Conservation (phyloP, 2,888 invertebrate genomes). For the Synanthedon vespiformis region DNA sequence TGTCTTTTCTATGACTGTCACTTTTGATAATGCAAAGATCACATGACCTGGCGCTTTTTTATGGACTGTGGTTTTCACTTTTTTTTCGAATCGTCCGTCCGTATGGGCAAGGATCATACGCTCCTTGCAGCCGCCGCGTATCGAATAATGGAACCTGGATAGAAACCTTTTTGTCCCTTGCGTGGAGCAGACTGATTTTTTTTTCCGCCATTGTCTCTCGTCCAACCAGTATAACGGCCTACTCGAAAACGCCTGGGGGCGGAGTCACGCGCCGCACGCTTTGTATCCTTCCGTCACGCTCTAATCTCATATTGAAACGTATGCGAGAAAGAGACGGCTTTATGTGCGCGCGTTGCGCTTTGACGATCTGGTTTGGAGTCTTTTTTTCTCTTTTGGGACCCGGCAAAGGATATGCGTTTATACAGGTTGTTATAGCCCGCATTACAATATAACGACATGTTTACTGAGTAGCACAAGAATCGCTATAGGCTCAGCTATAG, state of each 20-base stretch:
- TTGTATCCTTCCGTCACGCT: constrained; percentile 19
- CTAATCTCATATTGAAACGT: constrained; percentile 4
- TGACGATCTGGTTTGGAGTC: constrained; percentile 19
- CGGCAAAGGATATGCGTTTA: constrained; percentile 18
- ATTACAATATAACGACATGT: too few species aligned
- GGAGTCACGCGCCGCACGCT: constrained; percentile 18
- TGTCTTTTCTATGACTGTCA: constrained; percentile 31
- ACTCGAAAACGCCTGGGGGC: constrained; percentile 33
- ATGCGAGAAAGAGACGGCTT: constrained; percentile 18
- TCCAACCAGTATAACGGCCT: constrained; percentile 41
- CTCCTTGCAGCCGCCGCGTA: constrained; percentile 34
- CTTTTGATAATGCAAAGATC: constrained; percentile 18
- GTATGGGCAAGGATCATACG: constrained; percentile 31
- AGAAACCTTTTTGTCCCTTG: constrained; percentile 53
- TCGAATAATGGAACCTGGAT: constrained; percentile 39
- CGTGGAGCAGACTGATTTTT: constrained; percentile 31
- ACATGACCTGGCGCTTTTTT: constrained; percentile 34
- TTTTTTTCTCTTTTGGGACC: constrained; percentile 12
- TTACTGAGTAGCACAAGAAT: too few species aligned
- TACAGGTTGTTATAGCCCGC: constrained; percentile 8
- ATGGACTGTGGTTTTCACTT: constrained; percentile 41
- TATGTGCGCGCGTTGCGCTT: constrained; percentile 10
- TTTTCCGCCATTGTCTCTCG: constrained; percentile 23
- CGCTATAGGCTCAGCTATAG: too few species aligned
- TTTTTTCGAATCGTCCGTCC: constrained; percentile 15